A percentile compares a stretch with the other conserved stretches of the same genome.
phyloP scores from a whole-genome alignment of 1,140 invertebrate species.

The Sitobion miscanthi region DNA sequence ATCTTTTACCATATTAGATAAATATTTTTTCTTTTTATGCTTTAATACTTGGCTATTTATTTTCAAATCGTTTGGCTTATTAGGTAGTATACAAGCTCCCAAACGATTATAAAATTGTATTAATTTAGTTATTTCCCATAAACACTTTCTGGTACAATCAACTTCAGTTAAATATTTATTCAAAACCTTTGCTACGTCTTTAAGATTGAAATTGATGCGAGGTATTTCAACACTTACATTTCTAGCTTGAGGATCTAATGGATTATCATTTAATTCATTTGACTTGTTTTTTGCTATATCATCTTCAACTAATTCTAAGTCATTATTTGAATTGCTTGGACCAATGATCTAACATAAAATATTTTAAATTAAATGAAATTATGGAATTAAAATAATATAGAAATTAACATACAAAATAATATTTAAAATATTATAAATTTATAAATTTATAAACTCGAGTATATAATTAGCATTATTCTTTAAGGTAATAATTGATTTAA shows the following conservation, averaged over 20 bases:
- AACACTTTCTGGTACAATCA: constrained; percentile 30
- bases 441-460: too few relatives aligned
- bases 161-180: constrained; percentile 44
- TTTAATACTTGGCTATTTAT: constrained; percentile 44
- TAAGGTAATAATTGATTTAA: too few relatives aligned
- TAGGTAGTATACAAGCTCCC: background rate
- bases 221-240: constrained; percentile 75
- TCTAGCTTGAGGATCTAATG: constrained; percentile 79
- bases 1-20: constrained; percentile 36
- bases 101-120: constrained; percentile 15
- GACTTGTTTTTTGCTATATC: constrained; percentile 60
- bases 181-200: constrained; percentile 62
- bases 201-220: constrained; percentile 71
- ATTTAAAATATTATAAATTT: too few relatives aligned
- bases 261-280: constrained; percentile 60
- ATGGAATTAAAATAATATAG: background rate
- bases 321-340: constrained; percentile 57
- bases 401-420: too few relatives aligned
- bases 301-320: constrained; percentile 62
- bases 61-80: constrained; percentile 44
- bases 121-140: constrained; percentile 14
- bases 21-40: background rate
- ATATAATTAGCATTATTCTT: too few relatives aligned
- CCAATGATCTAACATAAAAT: background rate
- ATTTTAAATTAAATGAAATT: background rate